These are phyloP conservation scores for Siniperca knerii DNA, from an alignment of 2,113 vertebrate genomes.

Conservation along the genomic window DNA sequence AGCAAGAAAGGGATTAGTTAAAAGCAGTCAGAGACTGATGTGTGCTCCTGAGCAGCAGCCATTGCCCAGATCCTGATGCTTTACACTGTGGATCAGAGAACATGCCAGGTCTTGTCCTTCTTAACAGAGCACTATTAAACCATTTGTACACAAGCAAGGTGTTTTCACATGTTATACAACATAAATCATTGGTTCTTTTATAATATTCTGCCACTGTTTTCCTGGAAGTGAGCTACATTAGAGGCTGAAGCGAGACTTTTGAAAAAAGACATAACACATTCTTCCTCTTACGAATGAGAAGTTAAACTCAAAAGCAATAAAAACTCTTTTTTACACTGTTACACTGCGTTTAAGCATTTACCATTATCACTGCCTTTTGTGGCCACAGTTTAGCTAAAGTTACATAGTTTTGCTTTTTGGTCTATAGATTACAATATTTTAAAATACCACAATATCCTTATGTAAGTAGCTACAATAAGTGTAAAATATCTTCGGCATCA, in stretches of 20 bases:
- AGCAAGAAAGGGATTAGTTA: background rate
- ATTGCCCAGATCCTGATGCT: slow-evolving; percentile 17
- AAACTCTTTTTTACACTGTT: too few species aligned
- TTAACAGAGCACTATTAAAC: slow-evolving; percentile 20
- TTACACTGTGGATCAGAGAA: background rate
- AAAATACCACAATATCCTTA: too few species aligned
- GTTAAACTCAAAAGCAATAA: background rate
- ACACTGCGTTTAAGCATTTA: too few species aligned
- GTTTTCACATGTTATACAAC: slow-evolving; percentile 20
- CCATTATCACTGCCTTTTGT: too few species aligned
- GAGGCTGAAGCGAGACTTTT: background rate
- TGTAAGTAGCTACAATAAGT: too few species aligned
- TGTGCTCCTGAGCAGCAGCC: background rate
- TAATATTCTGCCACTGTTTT: background rate
- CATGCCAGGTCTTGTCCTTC: slow-evolving; percentile 55
- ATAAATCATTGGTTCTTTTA: slow-evolving; percentile 36
- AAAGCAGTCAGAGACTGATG: background rate
- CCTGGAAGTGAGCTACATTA: background rate
- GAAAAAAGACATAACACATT: background rate
- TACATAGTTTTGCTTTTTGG: too few species aligned
- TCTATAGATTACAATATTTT: too few species aligned
- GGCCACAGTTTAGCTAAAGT: too few species aligned
- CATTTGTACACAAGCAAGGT: slow-evolving; percentile 24
- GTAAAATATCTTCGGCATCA: background rate
- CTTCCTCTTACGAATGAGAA: background rate